Base-by-base conservation (phyloP, 2,797 vertebrate species). In the Echiichthys vipera region DNA sequence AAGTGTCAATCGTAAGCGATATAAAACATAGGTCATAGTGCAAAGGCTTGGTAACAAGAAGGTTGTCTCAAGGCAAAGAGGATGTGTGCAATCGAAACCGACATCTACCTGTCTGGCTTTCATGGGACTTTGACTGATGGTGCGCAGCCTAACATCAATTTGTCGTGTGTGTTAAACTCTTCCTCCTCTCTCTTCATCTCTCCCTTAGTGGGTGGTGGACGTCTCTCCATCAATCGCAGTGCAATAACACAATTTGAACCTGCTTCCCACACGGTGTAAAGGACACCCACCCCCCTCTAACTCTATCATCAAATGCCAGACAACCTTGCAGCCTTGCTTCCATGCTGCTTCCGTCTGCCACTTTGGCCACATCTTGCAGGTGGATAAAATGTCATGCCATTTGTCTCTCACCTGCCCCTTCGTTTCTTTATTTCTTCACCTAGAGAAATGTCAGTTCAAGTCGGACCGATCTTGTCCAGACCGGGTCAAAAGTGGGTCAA, bases 241-340 rank as follows among this genome's bases (percentile, higher is more conserved):
- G 49, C 80, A 64, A 68, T 64, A 83, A 85, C 81, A 77, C 62
- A 74, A 80, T 83, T 57, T 72, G 42, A 77, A 84, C 43, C 67
- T 70, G 29, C 80, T 57, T 78, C 85, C 88, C 68, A 86, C 81
- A 73, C 68, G 76, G 50, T 74, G 64, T 65, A 56, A 75, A 74
- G 57, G 69, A 78, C 76, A 76, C 65, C 6, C 22, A n/a, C 62
- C 49, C 59, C 55, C 57, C 57, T 56, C 55, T 54, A 39, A 62
- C 65, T 49, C 62, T 1, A 22, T 76, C 56, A 50, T 56, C 66
- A 77, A 49, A 70, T 68, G 65, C 64, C 77, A 81, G 61, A 77
- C 80, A 71, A 65, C 34, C 54, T 77, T 51, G 13, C 53, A 30
- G 70, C 53, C 55, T 63, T 27, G 40, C 58, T 62, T 83, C 62